Conservation (phyloP, 2,888 invertebrate genomes). For the Eristalis pertinax region DNA sequence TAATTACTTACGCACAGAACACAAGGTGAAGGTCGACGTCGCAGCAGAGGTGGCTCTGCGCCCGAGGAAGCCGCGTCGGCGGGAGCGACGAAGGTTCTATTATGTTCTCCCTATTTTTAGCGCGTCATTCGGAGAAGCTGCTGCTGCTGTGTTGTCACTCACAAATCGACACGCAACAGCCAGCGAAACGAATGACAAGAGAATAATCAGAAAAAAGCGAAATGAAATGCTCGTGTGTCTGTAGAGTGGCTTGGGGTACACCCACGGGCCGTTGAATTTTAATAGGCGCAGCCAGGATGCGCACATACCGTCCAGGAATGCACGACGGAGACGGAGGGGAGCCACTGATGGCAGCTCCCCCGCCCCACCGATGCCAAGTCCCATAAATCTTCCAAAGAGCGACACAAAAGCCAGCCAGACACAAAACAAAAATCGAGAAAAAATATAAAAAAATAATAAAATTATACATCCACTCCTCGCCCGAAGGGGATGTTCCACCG, state of each 20-base stretch:
- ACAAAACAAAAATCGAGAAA: conserved; percentile 16
- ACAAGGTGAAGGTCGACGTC: conserved; percentile 61
- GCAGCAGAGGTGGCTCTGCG: conserved; percentile 17
- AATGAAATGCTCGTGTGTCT: background rate
- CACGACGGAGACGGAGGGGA: background rate
- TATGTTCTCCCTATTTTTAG: background rate
- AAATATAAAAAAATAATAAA: no score
- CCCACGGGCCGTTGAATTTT: conserved; percentile 40
- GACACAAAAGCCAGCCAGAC: conserved; percentile 21
- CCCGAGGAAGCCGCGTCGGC: background rate
- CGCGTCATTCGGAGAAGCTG: background rate
- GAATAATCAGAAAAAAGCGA: background rate
- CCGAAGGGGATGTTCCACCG: conserved; percentile 13
- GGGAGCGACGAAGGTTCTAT: background rate
- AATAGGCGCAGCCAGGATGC: conserved; percentile 44
- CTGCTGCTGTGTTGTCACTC: background rate
- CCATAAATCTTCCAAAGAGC: conserved; percentile 39
- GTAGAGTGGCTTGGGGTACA: background rate
- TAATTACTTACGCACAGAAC: conserved; percentile 61
- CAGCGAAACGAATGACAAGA: background rate
- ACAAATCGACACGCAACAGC: background rate
- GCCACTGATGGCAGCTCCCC: background rate
- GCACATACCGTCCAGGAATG: conserved; percentile 24
- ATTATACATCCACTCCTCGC: conserved; percentile 17
- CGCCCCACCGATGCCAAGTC: conserved; percentile 26